Conservation (phyloP, 2,888 invertebrate species). For the Tetragonula carbonaria region DNA sequence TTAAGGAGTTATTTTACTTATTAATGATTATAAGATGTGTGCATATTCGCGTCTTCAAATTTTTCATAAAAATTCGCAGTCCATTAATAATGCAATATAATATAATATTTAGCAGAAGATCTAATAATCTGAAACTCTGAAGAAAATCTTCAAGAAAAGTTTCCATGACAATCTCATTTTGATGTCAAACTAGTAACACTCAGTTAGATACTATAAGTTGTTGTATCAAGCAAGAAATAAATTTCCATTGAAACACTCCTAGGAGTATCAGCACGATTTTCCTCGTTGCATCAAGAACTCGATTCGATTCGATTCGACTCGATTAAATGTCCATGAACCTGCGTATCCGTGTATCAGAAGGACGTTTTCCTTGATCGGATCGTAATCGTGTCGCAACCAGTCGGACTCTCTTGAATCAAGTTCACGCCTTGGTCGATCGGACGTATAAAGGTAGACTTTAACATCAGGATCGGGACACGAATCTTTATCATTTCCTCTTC, state of each 20-base stretch:
- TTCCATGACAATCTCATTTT: not conserved
- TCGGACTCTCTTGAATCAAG: constrained; percentile 85
- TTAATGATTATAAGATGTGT: no score
- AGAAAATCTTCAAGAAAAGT: not conserved
- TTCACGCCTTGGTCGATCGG: constrained; percentile 84
- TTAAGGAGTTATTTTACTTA: no score
- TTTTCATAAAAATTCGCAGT: no score
- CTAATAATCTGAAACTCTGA: not conserved
- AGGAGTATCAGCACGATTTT: not conserved
- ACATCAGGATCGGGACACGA: constrained; percentile 91
- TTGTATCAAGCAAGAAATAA: not conserved
- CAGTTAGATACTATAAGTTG: not conserved
- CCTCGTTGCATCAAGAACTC: not conserved
- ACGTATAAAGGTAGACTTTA: constrained; percentile 87
- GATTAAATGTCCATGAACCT: constrained; percentile 77
- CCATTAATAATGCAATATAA: no score
- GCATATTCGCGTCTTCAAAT: no score
- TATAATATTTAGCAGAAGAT: no score
- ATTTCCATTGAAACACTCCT: not conserved
- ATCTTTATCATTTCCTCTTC: constrained; percentile 87
- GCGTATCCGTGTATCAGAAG: constrained; percentile 91
- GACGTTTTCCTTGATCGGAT: constrained; percentile 89
- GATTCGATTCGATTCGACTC: no score
- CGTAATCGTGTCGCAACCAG: constrained; percentile 90
- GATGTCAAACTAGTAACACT: not conserved